Evolutionary conservation across 2,888 invertebrate genomes (phyloP).

Genomic region (Euproctis similis): DNA sequence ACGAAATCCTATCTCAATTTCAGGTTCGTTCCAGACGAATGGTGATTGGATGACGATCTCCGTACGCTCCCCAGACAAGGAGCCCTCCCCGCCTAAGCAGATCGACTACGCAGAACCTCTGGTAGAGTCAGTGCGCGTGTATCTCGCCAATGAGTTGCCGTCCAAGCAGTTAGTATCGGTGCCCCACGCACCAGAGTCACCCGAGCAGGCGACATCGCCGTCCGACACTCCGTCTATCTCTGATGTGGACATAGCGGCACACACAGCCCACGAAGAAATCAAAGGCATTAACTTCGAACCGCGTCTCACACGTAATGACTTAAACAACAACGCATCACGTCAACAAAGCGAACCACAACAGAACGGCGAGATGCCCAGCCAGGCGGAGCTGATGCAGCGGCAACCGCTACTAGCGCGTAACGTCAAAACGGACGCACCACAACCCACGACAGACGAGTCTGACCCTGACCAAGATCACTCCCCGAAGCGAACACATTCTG

Average conservation of each 20-base stretch:
- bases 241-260: conserved; percentile 61
- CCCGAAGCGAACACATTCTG: conserved; percentile 50
- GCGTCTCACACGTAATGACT: conserved; percentile 65
- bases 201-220: conserved; percentile 16
- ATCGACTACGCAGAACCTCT: conserved; percentile 64
- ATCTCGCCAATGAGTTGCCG: conserved; percentile 60
- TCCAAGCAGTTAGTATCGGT: conserved; percentile 50
- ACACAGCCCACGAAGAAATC: conserved; percentile 61
- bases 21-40: conserved; percentile 64
- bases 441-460: conserved; percentile 60
- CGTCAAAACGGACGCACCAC: conserved; percentile 53
- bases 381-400: conserved; percentile 70
- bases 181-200: conserved; percentile 30
- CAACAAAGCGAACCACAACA: conserved; percentile 26
- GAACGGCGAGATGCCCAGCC: conserved; percentile 57
- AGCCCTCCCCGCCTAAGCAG: conserved; percentile 57
- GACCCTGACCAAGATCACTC: conserved; percentile 65
- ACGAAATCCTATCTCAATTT: conserved; percentile 31
- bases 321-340: conserved; percentile 67
- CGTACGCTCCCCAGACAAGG: conserved; percentile 57
- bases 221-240: conserved; percentile 34
- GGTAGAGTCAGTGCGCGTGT: conserved; percentile 65
- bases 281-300: conserved; percentile 66
- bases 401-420: conserved; percentile 68
- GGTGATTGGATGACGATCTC: conserved; percentile 75